Conservation (phyloP, 2,797 vertebrate genomes). For the Coregonus ussuriensis region DNA sequence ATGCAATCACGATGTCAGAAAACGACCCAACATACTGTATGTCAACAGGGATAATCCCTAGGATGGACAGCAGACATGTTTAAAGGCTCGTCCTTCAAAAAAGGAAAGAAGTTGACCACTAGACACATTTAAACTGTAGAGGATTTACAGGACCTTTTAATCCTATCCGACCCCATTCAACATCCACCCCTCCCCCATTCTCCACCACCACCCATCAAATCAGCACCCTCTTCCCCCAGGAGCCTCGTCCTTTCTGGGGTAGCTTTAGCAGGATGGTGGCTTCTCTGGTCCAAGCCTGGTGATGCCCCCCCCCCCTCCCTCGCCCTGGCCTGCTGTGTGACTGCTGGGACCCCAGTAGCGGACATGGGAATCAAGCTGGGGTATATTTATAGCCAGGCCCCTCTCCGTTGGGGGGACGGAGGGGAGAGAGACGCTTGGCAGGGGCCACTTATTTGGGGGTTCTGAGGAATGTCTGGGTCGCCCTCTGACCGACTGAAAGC, state of each 20-base stretch:
- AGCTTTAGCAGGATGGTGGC: neutral
- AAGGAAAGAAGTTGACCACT: slow-evolving; percentile 24
- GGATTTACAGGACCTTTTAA: slow-evolving; percentile 20
- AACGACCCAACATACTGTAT: slow-evolving; percentile 11
- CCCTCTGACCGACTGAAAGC: slow-evolving; percentile 52
- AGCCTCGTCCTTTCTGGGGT: slow-evolving; percentile 11
- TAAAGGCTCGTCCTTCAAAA: slow-evolving; percentile 17
- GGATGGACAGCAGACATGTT: slow-evolving; percentile 14
- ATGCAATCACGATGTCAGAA: neutral
- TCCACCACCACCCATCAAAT: slow-evolving; percentile 17
- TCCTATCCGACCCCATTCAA: slow-evolving; percentile 19
- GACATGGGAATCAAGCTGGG: slow-evolving; percentile 76
- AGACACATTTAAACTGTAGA: slow-evolving; percentile 11
- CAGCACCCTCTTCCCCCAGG: slow-evolving; percentile 6
- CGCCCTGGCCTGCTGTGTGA: slow-evolving; percentile 27
- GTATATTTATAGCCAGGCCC: slow-evolving; percentile 71
- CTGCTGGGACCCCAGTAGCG: slow-evolving; percentile 51
- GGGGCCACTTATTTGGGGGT: slow-evolving; percentile 60
- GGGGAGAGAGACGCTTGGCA: slow-evolving; percentile 46
- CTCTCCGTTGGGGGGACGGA: slow-evolving; percentile 24
- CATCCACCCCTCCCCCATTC: slow-evolving; percentile 18
- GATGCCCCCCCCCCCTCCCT: neutral
- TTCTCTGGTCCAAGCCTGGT: slow-evolving; percentile 24
- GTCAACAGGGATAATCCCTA: slow-evolving; percentile 13
- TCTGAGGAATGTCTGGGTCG: slow-evolving; percentile 75